phyloP scores from a whole-genome alignment of 2,797 vertebrate species.

The Enteromius afrohamiltoni region DNA sequence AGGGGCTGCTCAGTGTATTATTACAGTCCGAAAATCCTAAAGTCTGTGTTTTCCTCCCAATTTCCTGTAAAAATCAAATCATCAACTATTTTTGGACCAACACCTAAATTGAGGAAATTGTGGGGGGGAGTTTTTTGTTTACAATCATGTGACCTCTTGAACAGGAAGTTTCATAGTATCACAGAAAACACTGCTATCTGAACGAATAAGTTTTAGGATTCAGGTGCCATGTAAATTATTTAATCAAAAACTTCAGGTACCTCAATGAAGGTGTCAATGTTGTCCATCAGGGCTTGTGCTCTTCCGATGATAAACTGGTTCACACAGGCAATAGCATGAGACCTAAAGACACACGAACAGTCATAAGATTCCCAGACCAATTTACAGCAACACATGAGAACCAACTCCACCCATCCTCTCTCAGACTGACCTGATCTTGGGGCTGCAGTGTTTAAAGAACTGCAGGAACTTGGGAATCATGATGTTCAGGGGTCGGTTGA shows the following conservation, averaged over 20 bases:
- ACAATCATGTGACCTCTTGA: background rate
- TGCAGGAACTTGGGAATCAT: conserved; percentile 98
- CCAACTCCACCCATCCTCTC: background rate
- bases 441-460: conserved; percentile 96
- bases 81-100: too few species aligned
- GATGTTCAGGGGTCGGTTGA: conserved; percentile 92
- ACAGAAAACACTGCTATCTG: background rate
- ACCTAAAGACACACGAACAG: conserved; percentile 72
- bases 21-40: too few species aligned
- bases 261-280: conserved; percentile 96
- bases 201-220: background rate
- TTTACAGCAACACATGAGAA: background rate
- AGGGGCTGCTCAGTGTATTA: too few species aligned
- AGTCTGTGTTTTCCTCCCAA: too few species aligned
- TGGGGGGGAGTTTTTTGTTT: too few species aligned
- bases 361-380: background rate
- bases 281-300: conserved; percentile 95
- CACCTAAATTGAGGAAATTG: too few species aligned
- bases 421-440: conserved; percentile 86
- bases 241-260: conserved; percentile 65
- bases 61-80: too few species aligned
- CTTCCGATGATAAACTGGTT: conserved; percentile 97
- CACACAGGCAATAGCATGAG: conserved; percentile 93
- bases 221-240: background rate
- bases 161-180: background rate